Conservation (phyloP, 2,113 vertebrate genomes). For the Crotophaga sulcirostris region DNA sequence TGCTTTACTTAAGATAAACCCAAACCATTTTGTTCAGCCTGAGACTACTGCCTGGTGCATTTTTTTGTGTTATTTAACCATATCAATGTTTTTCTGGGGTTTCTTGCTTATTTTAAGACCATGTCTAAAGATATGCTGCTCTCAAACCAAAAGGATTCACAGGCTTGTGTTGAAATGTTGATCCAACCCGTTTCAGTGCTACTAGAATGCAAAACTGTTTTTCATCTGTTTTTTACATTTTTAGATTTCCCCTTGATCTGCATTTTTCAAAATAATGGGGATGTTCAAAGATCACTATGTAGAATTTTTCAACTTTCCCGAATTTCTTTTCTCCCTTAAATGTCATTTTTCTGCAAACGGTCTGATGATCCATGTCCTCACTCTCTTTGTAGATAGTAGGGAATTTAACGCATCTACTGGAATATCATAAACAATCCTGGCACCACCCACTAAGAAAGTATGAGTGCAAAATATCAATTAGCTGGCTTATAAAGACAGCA, state of each 20-base stretch:
- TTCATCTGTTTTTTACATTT: not conserved
- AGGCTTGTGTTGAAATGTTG: not conserved
- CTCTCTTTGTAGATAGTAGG: not conserved
- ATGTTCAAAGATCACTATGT: not conserved
- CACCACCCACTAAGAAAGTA: not conserved
- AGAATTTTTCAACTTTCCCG: not conserved
- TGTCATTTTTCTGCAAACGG: not conserved
- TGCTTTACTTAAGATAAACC: not conserved
- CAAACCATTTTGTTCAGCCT: not conserved
- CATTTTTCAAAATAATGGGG: not conserved
- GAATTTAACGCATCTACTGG: not conserved
- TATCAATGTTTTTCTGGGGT: not conserved
- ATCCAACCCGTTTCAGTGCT: not conserved
- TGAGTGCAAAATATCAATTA: not conserved
- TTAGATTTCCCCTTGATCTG: not conserved
- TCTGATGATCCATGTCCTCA: not conserved
- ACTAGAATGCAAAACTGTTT: not conserved
- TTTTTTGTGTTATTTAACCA: not conserved
- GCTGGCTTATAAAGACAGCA: not conserved
- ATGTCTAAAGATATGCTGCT: not conserved
- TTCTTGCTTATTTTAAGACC: not conserved
- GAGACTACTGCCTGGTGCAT: not conserved
- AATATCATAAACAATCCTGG: not conserved
- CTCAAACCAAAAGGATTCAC: not conserved
- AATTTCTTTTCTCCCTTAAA: not conserved